Evolutionary conservation across 2,797 vertebrate species (phyloP), one percentile per base, ranked within the genome.

Genomic region (Cuculus canorus): DNA sequence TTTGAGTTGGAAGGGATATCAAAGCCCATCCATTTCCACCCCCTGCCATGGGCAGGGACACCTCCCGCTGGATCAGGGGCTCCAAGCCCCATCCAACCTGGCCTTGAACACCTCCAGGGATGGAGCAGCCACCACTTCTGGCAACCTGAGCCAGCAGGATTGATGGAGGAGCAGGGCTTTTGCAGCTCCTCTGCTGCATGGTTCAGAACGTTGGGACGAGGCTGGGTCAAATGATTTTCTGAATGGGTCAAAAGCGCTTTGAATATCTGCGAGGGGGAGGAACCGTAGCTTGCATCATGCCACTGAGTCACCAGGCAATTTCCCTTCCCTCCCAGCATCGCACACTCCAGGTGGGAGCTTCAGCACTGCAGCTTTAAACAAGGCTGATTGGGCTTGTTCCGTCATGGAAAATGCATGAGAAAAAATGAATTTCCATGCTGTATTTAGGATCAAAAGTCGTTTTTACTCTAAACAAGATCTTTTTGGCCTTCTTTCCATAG

Each of bases 341-440:
- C 83, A 11, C 80, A 1, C 80, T 71, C 83, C 81, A 71, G 93
- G 86, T 93, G 86, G 92, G 86, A 96, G 54, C 91, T 82, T 64
- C 6, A 3, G 90, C 69, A 8, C 10, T 3, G 32, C 88, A 75
- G 86, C 82, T 92, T 95, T 68, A 92, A 85, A 92, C 93, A 83
- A 96, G 88, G 72, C 86, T 94, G 91, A 91, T 85, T 91, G 69
- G 71, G 71, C 95, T 92, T 54, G 18, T 32, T 82, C 72, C 50
- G 41, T 93, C 91, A 93, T 92, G 92, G 93, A 96, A 95, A 95
- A 92, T 91, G 75, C 66, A 95, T 95, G 94, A 96, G 93, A 13
- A 59, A 41, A 91, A 83, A 65, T 14, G 76, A 82, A 70, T 92
- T 96, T 90, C 80, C 33, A 2, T 53, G 90, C 86, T 19, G 16